phyloP scores from a whole-genome alignment of 2,797 vertebrate genomes.

The Hypotaenidia okinawae region DNA sequence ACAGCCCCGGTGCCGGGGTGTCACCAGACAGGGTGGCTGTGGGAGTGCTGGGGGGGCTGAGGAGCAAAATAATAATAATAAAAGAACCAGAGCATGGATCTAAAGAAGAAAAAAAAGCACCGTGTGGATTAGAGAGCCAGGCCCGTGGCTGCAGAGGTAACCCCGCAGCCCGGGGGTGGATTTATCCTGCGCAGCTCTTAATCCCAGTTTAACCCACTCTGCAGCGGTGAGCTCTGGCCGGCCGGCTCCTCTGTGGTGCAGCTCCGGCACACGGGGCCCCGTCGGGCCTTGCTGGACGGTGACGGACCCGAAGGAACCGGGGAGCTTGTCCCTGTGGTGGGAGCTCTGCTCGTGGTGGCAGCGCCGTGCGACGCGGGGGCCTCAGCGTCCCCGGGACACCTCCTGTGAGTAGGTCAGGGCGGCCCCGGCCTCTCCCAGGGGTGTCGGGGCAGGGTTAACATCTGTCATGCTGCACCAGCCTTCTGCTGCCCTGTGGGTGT shows the following conservation, averaged over 20 bases:
- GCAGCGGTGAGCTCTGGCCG: not conserved
- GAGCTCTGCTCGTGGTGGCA: not conserved
- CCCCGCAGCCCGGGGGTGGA: not conserved
- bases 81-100: not conserved
- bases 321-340: fast-evolving
- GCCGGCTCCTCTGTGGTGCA: not conserved
- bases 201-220: not conserved
- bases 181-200: not conserved
- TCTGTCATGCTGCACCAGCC: fast-evolving
- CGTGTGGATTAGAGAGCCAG: no score
- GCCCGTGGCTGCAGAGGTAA: not conserved
- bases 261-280: fast-evolving
- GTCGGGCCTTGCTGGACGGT: fast-evolving
- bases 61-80: not conserved
- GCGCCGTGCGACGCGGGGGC: fast-evolving
- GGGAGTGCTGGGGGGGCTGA: no score
- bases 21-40: not conserved
- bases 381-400: not conserved
- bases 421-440: fast-evolving
- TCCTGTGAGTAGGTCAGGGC: not conserved
- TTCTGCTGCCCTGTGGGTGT: not conserved
- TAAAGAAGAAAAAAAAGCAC: not conserved
- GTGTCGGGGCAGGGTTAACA: fast-evolving
- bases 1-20: fast-evolving
- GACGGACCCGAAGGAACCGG: fast-evolving